Evolutionary conservation across 2,797 vertebrate genomes (phyloP).

Genomic region (Tragelaphus oryx): DNA sequence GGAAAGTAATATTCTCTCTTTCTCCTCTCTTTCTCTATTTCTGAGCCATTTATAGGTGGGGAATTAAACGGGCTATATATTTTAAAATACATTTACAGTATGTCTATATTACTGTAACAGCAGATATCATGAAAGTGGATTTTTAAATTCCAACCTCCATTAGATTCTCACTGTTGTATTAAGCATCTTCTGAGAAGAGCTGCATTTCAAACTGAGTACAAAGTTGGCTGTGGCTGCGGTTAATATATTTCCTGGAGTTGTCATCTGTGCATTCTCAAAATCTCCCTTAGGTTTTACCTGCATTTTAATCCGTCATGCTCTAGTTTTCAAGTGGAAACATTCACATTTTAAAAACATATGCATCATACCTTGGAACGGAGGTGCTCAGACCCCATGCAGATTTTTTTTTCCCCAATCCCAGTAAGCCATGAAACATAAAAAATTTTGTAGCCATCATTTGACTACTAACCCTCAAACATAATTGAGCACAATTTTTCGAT

Average conservation of each 20-base stretch:
- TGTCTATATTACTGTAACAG: slow-evolving; percentile 84
- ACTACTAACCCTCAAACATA: slow-evolving; percentile 82
- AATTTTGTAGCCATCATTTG: slow-evolving; percentile 78
- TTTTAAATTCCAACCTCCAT: slow-evolving; percentile 84
- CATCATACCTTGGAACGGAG: slow-evolving; percentile 74
- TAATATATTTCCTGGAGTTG: slow-evolving; percentile 79
- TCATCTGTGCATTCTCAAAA: slow-evolving; percentile 79
- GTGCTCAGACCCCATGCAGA: slow-evolving; percentile 77
- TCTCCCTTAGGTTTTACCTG: slow-evolving; percentile 79
- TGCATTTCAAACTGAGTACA: slow-evolving; percentile 73
- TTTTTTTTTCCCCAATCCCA: slow-evolving; percentile 73
- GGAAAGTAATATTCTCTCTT: slow-evolving; percentile 69
- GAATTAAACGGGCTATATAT: slow-evolving; percentile 85
- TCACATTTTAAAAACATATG: slow-evolving; percentile 84
- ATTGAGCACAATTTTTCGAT: slow-evolving; percentile 77
- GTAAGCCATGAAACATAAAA: slow-evolving; percentile 84
- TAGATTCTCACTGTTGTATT: slow-evolving; percentile 84
- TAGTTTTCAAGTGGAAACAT: slow-evolving; percentile 83
- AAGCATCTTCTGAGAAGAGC: slow-evolving; percentile 77
- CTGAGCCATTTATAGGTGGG: slow-evolving; percentile 79
- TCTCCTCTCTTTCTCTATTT: slow-evolving; percentile 58
- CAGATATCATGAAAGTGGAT: slow-evolving; percentile 80
- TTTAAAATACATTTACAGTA: slow-evolving; percentile 85
- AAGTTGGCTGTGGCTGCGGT: slow-evolving; percentile 72
- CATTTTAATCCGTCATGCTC: slow-evolving; percentile 82